These are phyloP conservation scores for Camponotus fellah DNA, from an alignment of 2,888 invertebrate species.

Conservation along the genomic window DNA sequence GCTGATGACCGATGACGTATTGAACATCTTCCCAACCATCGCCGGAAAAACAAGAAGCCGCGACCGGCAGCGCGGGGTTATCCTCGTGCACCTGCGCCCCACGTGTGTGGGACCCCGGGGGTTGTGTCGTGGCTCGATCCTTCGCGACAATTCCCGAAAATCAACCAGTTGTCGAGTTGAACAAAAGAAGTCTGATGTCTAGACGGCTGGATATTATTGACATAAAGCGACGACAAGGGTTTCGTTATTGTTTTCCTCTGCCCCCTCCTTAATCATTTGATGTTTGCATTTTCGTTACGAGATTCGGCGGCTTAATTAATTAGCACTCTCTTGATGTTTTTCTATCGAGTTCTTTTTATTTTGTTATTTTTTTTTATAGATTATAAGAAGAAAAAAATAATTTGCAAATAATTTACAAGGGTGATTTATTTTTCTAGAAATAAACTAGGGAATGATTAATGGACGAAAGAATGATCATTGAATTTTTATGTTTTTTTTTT, in stretches of 20 bases:
- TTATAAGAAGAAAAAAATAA: not conserved
- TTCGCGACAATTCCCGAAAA: slow-evolving; percentile 70
- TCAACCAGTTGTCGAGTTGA: slow-evolving; percentile 64
- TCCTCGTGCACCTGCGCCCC: slow-evolving; percentile 49
- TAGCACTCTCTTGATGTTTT: not conserved
- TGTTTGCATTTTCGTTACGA: slow-evolving; percentile 32
- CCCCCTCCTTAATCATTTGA: slow-evolving; percentile 59
- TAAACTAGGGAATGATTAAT: not conserved
- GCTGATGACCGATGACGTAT: slow-evolving; percentile 61
- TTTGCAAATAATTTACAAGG: not conserved
- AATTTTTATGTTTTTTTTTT: slow-evolving; percentile 22
- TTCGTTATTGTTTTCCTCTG: slow-evolving; percentile 66
- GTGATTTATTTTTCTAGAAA: not conserved
- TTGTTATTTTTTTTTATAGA: not conserved
- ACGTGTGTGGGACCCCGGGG: not conserved
- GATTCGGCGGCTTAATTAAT: slow-evolving; percentile 43
- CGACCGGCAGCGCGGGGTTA: slow-evolving; percentile 37
- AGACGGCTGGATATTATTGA: slow-evolving; percentile 72
- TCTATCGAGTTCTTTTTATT: not conserved
- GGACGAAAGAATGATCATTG: not conserved
- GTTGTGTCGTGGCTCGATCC: slow-evolving; percentile 51
- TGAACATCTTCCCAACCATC: slow-evolving; percentile 54
- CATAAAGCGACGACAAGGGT: slow-evolving; percentile 40
- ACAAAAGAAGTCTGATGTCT: slow-evolving; percentile 75
- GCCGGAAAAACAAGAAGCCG: slow-evolving; percentile 51